phyloP scores from a whole-genome alignment of 2,888 invertebrate species.

The Dicranocentrus wangi region DNA sequence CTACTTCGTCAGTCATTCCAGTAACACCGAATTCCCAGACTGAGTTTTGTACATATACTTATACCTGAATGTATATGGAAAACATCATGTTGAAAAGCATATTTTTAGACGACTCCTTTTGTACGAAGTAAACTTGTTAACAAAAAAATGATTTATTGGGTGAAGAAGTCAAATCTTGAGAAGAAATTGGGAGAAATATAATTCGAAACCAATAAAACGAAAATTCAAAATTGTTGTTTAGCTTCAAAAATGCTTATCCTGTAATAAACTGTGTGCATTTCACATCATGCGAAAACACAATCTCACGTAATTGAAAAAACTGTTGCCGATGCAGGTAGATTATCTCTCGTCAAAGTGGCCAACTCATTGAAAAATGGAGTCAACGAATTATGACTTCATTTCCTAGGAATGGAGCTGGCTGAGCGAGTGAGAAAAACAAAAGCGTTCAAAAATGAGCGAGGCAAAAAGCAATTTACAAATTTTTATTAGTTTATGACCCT shows the following conservation, averaged over 20 bases:
- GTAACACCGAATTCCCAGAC: neutral
- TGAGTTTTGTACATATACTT: too few species aligned
- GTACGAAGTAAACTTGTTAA: conserved; percentile 1
- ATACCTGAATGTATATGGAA: conserved; percentile 41
- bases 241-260: neutral
- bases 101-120: conserved; percentile 18
- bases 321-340: too few species aligned
- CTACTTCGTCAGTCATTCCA: neutral
- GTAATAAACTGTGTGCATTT: too few species aligned
- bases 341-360: too few species aligned
- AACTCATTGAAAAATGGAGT: too few species aligned
- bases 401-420: too few species aligned
- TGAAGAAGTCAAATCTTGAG: neutral
- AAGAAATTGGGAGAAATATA: conserved; percentile 6
- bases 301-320: too few species aligned
- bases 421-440: too few species aligned
- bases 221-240: conserved; percentile 11
- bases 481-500: conserved; percentile 68
- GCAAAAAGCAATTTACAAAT: conserved; percentile 53
- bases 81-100: neutral
- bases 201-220: conserved; percentile 29
- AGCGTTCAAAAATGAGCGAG: conserved; percentile 30
- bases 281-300: too few species aligned
- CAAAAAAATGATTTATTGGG: neutral
- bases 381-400: too few species aligned